Evolutionary conservation across 92 coral and sea anemone genomes (phyloP).

Genomic region (Epizoanthus rinbou): DNA sequence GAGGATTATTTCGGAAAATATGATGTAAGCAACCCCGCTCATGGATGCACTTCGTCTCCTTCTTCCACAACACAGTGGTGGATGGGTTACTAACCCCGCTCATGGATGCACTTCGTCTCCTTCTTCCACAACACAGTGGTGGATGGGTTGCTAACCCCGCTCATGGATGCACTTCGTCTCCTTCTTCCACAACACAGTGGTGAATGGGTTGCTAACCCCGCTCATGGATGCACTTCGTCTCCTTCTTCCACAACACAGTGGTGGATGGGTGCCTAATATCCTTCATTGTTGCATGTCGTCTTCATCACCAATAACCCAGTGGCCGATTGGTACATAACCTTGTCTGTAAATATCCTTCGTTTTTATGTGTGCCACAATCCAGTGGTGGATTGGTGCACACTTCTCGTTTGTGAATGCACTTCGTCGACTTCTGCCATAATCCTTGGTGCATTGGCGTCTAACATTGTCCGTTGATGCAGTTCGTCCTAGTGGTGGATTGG

Average conservation of each 20-base stretch:
- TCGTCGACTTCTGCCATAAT: too few species aligned
- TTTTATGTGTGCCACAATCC: too few species aligned
- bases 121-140: conserved; percentile 23
- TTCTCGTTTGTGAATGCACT: too few species aligned
- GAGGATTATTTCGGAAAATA: conserved; percentile 25
- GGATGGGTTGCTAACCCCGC: conserved; percentile 25
- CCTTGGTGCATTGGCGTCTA: too few species aligned
- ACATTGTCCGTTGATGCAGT: too few species aligned
- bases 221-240: conserved; percentile 14
- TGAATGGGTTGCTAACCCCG: conserved; percentile 27
- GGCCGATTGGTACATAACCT: too few species aligned
- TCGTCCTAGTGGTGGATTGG: too few species aligned
- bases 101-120: conserved; percentile 12
- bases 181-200: conserved; percentile 16
- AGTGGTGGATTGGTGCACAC: not conserved
- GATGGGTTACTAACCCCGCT: conserved; percentile 16
- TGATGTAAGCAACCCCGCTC: not conserved
- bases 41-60: conserved; percentile 4
- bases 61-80: conserved; percentile 32
- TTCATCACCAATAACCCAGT: too few species aligned
- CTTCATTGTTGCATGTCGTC: too few species aligned
- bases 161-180: conserved; percentile 13
- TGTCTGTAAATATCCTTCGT: too few species aligned
- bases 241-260: conserved; percentile 18
- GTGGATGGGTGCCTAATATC: conserved; percentile 2